These are phyloP conservation scores for Oithona nana DNA, from an alignment of 2,888 invertebrate genomes.

Conservation along the genomic window DNA sequence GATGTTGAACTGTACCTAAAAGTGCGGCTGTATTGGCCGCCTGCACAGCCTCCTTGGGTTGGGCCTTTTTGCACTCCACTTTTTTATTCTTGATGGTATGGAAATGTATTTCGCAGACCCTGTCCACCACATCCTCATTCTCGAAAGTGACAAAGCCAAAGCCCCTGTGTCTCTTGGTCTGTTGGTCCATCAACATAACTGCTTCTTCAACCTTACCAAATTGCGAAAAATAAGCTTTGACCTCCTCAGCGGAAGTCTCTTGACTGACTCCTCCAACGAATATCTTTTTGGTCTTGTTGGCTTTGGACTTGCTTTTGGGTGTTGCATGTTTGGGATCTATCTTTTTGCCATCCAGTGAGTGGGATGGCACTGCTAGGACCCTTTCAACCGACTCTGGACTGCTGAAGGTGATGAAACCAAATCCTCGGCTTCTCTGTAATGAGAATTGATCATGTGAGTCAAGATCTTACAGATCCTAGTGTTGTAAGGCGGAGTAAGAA, in stretches of 20 bases:
- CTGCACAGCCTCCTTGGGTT: constrained; percentile 70
- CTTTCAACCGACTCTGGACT: constrained; percentile 76
- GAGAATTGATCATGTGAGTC: too few relatives aligned
- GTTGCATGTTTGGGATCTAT: constrained; percentile 87
- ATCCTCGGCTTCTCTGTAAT: constrained; percentile 70
- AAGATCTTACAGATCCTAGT: too few relatives aligned
- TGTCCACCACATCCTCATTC: constrained; percentile 71
- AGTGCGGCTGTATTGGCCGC: constrained; percentile 30
- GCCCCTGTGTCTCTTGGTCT: constrained; percentile 72
- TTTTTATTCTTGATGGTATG: constrained; percentile 82
- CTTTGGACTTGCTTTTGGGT: constrained; percentile 59
- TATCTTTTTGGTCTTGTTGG: constrained; percentile 75
- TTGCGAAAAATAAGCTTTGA: constrained; percentile 70
- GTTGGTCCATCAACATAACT: constrained; percentile 83
- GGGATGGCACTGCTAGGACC: constrained; percentile 70
- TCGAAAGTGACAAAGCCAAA: constrained; percentile 83
- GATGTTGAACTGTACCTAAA: too few relatives aligned
- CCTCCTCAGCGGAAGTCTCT: constrained; percentile 75
- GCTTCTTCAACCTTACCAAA: constrained; percentile 70
- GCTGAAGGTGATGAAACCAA: constrained; percentile 82
- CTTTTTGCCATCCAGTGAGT: constrained; percentile 77
- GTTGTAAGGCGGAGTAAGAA: too few relatives aligned
- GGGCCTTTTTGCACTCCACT: constrained; percentile 74
- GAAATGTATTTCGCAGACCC: constrained; percentile 81
- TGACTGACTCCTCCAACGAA: constrained; percentile 81